Base-by-base conservation (phyloP, 2,888 invertebrate genomes). In the Trissonchulus latispiculum region DNA sequence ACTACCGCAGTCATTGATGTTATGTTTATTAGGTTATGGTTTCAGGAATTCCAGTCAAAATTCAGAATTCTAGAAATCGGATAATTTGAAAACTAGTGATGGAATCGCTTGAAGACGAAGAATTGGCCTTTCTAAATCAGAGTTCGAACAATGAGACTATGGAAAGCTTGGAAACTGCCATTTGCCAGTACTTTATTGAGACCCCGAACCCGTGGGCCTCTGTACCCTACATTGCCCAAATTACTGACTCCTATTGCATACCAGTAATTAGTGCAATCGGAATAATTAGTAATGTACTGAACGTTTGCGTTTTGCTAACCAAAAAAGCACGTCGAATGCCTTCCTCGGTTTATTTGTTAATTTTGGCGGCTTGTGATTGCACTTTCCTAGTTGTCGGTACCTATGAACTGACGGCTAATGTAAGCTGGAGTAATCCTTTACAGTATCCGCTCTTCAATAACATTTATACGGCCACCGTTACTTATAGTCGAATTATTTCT, bases 341-440 rank as follows among this genome's bases (percentile, higher is more conserved):
- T 1, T 80, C 79, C 1, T 80, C 61, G 29, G 23, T 23, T 23
- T 77, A 82, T 15, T 75, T 82, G 3, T 76, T 82, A 33, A 78
- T 80, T 0, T 73, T 82, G 35, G 80, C 82, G n/a, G 64, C 80
- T 36, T 81, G 78, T 74, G 82, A 82, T 75, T 76, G 77, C 70
- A 75, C 80, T 28, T 82, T 82, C 66, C 75, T 82, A 28, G 62
- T 81, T 36, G 82, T 82, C 74, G 82, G 81, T 48, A 76, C 77
- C 3, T 72, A 80, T n/a, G 82, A 82, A 72, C 79, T 81, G 29
- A 79, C 76, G 2, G 77, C 78, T 28, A 37, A 48, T 23, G 28
- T 68, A n/a, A 36, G 69, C 28, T 36, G 36, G 36, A 69, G 15
- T 36, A 23, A 32, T 31, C 32, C 31, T 3, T 29, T 3, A 18